phyloP scores from a whole-genome alignment of 1,140 invertebrate genomes.

The Centruroides sculpturatus region DNA sequence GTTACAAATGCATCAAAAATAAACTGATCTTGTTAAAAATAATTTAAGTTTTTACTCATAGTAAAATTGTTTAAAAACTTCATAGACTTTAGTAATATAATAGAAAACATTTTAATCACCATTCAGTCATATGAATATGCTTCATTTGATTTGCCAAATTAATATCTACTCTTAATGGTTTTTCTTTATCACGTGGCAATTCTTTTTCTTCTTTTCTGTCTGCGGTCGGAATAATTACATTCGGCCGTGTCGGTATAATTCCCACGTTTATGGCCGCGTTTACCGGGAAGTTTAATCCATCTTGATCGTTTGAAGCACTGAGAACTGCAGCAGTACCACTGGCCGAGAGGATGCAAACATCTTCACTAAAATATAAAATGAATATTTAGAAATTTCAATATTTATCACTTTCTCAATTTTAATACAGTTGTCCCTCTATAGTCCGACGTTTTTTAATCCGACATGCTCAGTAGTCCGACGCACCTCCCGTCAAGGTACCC shows the following conservation, averaged over 20 bases:
- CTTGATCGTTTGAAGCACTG: slow-evolving; percentile 19
- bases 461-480: too few species aligned
- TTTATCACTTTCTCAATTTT: not conserved
- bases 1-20: too few species aligned
- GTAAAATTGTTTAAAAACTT: too few species aligned
- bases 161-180: slow-evolving; percentile 13
- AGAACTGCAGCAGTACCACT: slow-evolving; percentile 84
- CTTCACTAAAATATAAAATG: slow-evolving; percentile 50
- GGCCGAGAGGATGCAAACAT: slow-evolving; percentile 84
- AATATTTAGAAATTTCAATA: not conserved
- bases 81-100: too few species aligned
- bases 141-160: slow-evolving; percentile 13
- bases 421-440: too few species aligned
- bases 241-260: too few species aligned
- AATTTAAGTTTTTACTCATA: too few species aligned
- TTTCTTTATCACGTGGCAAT: slow-evolving; percentile 20
- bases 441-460: too few species aligned
- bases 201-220: slow-evolving; percentile 13
- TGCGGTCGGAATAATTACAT: not conserved
- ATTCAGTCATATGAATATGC: slow-evolving; percentile 2
- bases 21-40: too few species aligned
- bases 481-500: too few species aligned
- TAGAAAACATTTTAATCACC: not conserved
- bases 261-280: too few species aligned
- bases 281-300: not conserved